phyloP scores from a whole-genome alignment of 2,888 invertebrate species.

The Trisateles emortualis region DNA sequence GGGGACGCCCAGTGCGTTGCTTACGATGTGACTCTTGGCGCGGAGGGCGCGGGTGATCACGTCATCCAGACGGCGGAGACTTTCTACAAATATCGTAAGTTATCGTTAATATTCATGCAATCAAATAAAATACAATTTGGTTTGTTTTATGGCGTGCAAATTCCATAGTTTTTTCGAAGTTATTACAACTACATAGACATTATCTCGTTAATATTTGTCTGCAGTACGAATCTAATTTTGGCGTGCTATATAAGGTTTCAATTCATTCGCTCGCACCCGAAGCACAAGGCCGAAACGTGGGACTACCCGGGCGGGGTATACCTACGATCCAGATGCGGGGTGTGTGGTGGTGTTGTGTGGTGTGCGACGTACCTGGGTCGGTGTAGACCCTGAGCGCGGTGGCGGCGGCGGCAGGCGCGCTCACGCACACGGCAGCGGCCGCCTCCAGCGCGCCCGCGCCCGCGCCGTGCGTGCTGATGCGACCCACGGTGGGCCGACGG shows the following conservation, averaged over 20 bases:
- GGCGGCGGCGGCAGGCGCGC: conserved; percentile 38
- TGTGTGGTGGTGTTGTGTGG: no score
- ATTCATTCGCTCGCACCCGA: no score
- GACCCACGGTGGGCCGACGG: conserved; percentile 63
- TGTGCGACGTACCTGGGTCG: conserved; percentile 54
- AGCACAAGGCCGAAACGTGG: no score
- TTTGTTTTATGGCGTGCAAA: no score
- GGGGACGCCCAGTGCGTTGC: conserved; percentile 67
- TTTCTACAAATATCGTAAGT: conserved; percentile 56
- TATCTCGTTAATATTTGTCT: no score
- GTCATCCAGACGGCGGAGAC: conserved; percentile 75
- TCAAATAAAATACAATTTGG: no score
- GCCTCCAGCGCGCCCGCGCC: conserved; percentile 49
- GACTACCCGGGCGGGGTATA: no score
- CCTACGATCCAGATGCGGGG: no score
- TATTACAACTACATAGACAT: no score
- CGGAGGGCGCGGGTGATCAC: conserved; percentile 65
- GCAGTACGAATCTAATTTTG: no score
- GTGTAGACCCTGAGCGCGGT: conserved; percentile 47
- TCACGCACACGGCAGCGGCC: conserved; percentile 50
- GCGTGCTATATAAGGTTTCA: no score
- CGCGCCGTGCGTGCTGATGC: conserved; percentile 61
- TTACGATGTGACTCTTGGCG: conserved; percentile 70
- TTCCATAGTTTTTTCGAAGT: no score
- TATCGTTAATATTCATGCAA: not conserved